Conservation (phyloP, 23 tunicate species). For the Phallusia fumigata region DNA sequence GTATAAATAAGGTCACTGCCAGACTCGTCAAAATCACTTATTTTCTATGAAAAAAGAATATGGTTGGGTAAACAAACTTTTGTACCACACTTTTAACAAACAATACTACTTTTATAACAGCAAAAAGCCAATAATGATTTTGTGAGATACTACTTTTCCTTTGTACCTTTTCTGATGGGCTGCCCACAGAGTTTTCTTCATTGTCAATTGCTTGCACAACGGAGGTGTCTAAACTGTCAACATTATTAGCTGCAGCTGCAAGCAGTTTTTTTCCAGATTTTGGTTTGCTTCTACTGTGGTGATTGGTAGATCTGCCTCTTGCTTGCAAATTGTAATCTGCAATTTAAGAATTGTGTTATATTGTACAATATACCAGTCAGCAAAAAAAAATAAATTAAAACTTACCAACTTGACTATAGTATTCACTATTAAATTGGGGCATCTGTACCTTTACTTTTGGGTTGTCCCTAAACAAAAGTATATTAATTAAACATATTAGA, state of each 20-base stretch:
- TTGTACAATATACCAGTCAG: background rate
- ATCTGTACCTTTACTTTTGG: background rate
- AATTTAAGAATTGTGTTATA: too few relatives aligned
- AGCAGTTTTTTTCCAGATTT: conserved; percentile 12
- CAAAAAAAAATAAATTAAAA: background rate
- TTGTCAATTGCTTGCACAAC: conserved; percentile 32
- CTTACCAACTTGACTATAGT: background rate
- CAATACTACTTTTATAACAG: background rate
- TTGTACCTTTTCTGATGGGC: conserved; percentile 43
- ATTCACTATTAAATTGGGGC: background rate
- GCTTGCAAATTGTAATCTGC: background rate
- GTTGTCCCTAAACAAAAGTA: background rate
- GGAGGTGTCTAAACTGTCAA: conserved; percentile 4
- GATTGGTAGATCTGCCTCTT: conserved; percentile 20
- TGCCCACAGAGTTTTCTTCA: conserved; percentile 40
- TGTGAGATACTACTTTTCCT: too few relatives aligned
- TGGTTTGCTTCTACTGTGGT: background rate
- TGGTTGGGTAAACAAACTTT: too few relatives aligned
- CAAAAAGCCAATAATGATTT: too few relatives aligned
- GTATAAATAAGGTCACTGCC: background rate
- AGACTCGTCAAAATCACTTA: background rate
- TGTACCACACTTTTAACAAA: too few relatives aligned
- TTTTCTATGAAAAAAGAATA: background rate
- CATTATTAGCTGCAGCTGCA: background rate
- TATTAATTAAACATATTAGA: too few relatives aligned